Evolutionary conservation across 2,113 vertebrate genomes (phyloP).

Genomic region (Prinia subflava): DNA sequence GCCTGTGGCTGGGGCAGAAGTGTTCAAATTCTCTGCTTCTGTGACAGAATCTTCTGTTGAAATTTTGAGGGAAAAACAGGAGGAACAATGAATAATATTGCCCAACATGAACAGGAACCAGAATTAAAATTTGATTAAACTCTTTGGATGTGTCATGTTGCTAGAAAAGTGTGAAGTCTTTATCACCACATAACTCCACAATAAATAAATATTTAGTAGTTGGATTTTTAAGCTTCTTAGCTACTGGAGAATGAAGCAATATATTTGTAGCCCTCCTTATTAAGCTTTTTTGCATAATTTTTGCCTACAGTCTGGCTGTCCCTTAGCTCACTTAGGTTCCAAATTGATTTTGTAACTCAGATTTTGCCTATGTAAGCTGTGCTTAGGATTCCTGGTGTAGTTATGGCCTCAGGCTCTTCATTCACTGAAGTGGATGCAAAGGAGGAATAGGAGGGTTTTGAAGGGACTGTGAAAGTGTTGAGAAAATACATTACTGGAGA

Average conservation of each 20-base stretch:
- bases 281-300: neutral
- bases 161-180: neutral
- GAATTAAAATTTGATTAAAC: neutral
- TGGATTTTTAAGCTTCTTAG: neutral
- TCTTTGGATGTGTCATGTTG: neutral
- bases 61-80: neutral
- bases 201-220: neutral
- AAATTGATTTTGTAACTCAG: neutral
- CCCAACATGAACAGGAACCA: neutral
- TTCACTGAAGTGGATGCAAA: neutral
- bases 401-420: neutral
- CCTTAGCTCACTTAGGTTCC: neutral
- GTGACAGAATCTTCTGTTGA: neutral
- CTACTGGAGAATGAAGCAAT: neutral
- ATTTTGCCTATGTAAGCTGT: neutral
- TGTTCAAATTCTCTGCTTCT: fast-evolving
- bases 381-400: neutral
- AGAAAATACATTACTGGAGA: neutral
- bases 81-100: neutral
- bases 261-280: neutral
- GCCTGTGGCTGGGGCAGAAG: neutral
- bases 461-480: neutral
- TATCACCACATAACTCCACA: neutral
- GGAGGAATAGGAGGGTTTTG: neutral
- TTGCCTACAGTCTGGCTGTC: neutral